These are phyloP conservation scores for Papilio machaon DNA, from an alignment of 1,140 invertebrate species.

Conservation along the genomic window DNA sequence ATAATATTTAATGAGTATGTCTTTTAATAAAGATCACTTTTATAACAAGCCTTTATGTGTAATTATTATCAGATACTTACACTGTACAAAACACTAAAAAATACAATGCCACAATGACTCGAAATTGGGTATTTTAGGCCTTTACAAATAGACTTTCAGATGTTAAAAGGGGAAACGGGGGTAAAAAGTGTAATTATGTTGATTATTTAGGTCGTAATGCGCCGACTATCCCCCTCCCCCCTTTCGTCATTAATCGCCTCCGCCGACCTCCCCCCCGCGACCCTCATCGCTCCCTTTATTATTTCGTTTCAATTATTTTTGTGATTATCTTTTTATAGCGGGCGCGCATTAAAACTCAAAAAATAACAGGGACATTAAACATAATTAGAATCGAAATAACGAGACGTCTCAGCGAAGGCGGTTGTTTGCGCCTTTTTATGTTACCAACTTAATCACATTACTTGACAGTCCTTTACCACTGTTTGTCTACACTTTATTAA, in stretches of 20 bases:
- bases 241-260: constrained; percentile 72
- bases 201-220: constrained; percentile 81
- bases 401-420: constrained; percentile 62
- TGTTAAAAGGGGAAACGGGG: constrained; percentile 68
- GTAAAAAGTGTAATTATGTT: constrained; percentile 82
- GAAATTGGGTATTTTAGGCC: constrained; percentile 38
- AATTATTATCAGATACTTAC: too few relatives aligned
- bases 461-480: constrained; percentile 41
- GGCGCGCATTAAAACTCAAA: constrained; percentile 78
- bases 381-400: constrained; percentile 79
- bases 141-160: constrained; percentile 67
- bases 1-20: too few relatives aligned
- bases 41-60: too few relatives aligned
- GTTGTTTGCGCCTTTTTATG: constrained; percentile 62
- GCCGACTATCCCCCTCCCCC: constrained; percentile 70
- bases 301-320: constrained; percentile 82
- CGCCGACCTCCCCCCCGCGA: constrained; percentile 47
- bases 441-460: constrained; percentile 51
- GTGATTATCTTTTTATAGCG: constrained; percentile 82
- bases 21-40: too few relatives aligned
- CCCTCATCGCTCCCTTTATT: constrained; percentile 69
- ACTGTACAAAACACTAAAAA: too few relatives aligned
- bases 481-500: constrained; percentile 35
- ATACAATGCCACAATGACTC: neutral
- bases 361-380: constrained; percentile 79